Evolutionary conservation across 1,140 invertebrate genomes (phyloP).

Genomic region (Dendrolimus punctatus): DNA sequence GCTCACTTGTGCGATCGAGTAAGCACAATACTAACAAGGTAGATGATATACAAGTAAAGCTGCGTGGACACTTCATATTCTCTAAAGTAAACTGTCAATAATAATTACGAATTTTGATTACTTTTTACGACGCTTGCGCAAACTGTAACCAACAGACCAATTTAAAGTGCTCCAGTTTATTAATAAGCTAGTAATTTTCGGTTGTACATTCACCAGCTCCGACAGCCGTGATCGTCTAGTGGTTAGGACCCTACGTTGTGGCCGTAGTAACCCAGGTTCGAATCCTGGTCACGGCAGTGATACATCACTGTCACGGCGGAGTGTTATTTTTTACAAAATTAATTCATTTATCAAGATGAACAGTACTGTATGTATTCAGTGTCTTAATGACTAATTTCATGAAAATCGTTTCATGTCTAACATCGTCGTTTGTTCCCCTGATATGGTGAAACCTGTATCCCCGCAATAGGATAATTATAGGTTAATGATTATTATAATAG

Average conservation of each 20-base stretch:
- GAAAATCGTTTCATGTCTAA: too few species aligned
- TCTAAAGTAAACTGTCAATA: background rate
- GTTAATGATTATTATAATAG: too few species aligned
- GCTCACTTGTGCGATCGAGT: too few species aligned
- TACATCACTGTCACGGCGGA: conserved; percentile 5
- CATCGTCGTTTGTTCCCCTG: too few species aligned
- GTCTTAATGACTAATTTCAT: too few species aligned
- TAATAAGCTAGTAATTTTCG: background rate
- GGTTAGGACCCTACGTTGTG: conserved; percentile 55
- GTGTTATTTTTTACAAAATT: background rate
- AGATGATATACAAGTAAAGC: too few species aligned
- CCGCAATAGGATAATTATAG: too few species aligned
- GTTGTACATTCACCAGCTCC: conserved; percentile 12
- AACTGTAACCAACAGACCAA: background rate
- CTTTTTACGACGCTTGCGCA: background rate
- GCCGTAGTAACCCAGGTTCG: conserved; percentile 53
- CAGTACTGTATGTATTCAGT: background rate
- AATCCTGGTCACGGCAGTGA: conserved; percentile 38
- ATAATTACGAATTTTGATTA: background rate
- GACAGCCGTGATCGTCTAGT: conserved; percentile 37
- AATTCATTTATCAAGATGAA: background rate
- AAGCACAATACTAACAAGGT: too few species aligned
- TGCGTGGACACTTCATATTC: background rate
- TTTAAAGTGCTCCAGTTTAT: conserved; percentile 4
- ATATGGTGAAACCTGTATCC: too few species aligned